These are phyloP conservation scores for Oasisia sp. DNA, from an alignment of 2,888 invertebrate species.

Conservation along the genomic window DNA sequence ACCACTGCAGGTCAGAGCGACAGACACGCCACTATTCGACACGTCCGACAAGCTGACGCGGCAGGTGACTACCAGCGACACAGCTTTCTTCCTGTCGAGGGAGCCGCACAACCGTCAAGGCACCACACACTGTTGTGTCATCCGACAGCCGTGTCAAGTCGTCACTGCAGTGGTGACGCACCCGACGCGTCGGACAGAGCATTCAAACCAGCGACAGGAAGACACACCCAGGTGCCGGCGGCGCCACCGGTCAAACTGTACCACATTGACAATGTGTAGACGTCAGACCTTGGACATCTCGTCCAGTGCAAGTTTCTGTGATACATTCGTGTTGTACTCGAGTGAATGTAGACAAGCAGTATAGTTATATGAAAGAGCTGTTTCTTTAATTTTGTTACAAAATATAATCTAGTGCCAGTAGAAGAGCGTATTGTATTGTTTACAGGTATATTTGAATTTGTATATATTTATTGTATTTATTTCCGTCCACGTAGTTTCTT, in stretches of 20 bases:
- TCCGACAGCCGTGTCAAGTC: not conserved
- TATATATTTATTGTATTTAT: constrained; percentile 17
- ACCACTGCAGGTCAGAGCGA: not conserved
- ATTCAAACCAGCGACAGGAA: not conserved
- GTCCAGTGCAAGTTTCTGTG: not conserved
- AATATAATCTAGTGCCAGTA: not conserved
- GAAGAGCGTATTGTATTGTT: not conserved
- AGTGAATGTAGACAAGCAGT: not conserved
- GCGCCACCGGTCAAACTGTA: not conserved
- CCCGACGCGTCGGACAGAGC: not conserved
- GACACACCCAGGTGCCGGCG: not conserved
- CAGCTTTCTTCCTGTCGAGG: not conserved
- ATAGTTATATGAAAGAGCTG: not conserved
- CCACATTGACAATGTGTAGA: constrained; percentile 6
- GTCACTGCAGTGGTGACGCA: not conserved
- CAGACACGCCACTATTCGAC: not conserved
- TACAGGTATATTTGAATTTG: not conserved
- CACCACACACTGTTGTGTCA: not conserved
- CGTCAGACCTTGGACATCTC: not conserved
- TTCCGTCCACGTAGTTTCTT: not conserved
- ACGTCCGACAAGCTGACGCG: not conserved
- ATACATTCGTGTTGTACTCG: not conserved
- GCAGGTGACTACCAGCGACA: not conserved
- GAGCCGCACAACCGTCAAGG: not conserved
- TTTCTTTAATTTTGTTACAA: constrained; percentile 5